Conservation (phyloP, 2,797 vertebrate species). For the Triplophysa yarkandensis region DNA sequence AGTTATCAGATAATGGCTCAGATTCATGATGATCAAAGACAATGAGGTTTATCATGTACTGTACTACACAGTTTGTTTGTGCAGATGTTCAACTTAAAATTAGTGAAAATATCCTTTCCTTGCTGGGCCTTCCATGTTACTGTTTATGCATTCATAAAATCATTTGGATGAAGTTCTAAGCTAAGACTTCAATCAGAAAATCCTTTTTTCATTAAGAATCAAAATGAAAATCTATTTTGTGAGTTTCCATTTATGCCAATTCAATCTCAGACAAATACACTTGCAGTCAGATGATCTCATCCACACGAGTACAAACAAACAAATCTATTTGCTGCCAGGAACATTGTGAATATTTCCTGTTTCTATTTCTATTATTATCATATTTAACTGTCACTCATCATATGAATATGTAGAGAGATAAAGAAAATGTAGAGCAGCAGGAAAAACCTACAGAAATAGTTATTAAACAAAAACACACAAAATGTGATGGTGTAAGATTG, state of each 20-base stretch:
- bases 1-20: background rate
- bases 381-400: background rate
- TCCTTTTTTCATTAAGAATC: background rate
- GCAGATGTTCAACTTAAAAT: background rate
- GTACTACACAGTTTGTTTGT: background rate
- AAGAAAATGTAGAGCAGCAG: background rate
- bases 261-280: background rate
- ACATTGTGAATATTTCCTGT: slow-evolving; percentile 18
- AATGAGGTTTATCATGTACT: background rate
- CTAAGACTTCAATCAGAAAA: background rate
- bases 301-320: slow-evolving; percentile 5
- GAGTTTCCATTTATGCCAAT: background rate
- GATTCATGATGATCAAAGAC: background rate
- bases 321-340: slow-evolving; percentile 19
- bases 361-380: slow-evolving; percentile 15
- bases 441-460: background rate
- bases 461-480: no score
- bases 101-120: background rate
- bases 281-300: slow-evolving; percentile 20
- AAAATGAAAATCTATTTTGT: background rate
- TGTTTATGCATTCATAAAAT: background rate
- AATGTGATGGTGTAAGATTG: no score
- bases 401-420: background rate
- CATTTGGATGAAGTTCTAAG: background rate
- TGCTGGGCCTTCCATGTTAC: background rate